Base-by-base conservation (phyloP, 2,888 invertebrate genomes). In the Philereme vetulata region DNA sequence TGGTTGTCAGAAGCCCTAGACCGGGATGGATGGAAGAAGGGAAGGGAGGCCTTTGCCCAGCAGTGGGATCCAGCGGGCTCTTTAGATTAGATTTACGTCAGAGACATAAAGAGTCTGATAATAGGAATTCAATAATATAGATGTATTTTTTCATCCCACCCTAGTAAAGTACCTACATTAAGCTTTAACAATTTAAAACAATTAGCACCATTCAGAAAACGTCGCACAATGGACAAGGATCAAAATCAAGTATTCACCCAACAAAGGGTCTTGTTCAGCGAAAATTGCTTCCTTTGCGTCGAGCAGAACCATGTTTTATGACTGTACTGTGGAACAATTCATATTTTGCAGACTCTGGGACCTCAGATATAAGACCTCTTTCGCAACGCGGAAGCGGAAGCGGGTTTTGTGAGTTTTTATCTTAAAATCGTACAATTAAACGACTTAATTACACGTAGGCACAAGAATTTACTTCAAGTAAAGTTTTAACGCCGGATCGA, bases 281-380 rank as follows among this genome's bases (percentile, higher is more conserved):
- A 72, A 80, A 80, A 79, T 82, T 78, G 72, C 77, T 77, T 79
- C 79, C 78, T 73, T 75, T 72, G 67, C 71, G 67, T 70, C 68
- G 65, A 76, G 69, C 74, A 75, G 72, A 68, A 72, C 68, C 77
- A 73, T 76, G 76, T 77, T 81, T 77, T 77, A 80, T 73, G 74
- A 64, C 59, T 67, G 54, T 69, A 65, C 62, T 68, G 63, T 70
- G 59, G 64, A 72, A 72, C 72, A 71, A 77, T 78, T 78, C 72
- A 78, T 78, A 82, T 78, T 82, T 77, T 72, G 80, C 73, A 70
- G 72, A 77, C 65, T 77, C 64, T 66, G 76, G 75, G 76, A 75
- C 73, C 62, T 68, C 49, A 63, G 60, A 60, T 62, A 62, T 65
- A 67, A 62, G 67, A 54, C 52, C 44, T 51, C 51, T 44, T 54